Percentiles rank a stretch among this genome's conserved stretches.
Conservation (phyloP, 2,797 vertebrate genomes). For the Sebastes itinus region DNA sequence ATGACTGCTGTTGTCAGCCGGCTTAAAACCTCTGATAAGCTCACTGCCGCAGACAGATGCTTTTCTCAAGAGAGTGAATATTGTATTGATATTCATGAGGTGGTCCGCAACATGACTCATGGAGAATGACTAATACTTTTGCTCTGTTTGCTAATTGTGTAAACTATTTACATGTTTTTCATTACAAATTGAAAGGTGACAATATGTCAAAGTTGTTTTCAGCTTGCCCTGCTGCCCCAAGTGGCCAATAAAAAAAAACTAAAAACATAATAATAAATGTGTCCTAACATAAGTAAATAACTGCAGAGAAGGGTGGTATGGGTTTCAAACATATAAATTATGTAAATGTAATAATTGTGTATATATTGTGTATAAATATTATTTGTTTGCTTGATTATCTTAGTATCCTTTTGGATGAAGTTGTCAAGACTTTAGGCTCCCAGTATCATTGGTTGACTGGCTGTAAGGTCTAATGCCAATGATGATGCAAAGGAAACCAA, state of each 20-base stretch:
- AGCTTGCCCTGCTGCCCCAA: background rate
- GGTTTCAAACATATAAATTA: background rate
- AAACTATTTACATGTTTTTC: background rate
- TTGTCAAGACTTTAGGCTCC: background rate
- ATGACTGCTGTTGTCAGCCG: background rate
- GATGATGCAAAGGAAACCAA: background rate
- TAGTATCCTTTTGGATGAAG: background rate
- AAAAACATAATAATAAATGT: background rate
- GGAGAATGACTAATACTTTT: background rate
- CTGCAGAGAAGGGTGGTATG: background rate
- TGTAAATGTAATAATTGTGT: background rate
- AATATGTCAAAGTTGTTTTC: background rate
- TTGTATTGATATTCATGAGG: background rate
- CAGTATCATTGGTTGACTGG: background rate
- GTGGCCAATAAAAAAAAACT: background rate
- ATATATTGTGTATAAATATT: no score
- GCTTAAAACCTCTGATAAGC: background rate
- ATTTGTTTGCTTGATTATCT: background rate
- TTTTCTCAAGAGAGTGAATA: background rate
- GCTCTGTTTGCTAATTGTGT: background rate
- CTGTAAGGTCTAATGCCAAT: background rate
- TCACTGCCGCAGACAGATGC: background rate
- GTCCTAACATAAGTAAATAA: background rate
- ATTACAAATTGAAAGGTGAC: background rate
- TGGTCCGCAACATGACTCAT: background rate